Evolutionary conservation across 2,888 invertebrate genomes (phyloP).

Genomic region (Odiellus spinosus): DNA sequence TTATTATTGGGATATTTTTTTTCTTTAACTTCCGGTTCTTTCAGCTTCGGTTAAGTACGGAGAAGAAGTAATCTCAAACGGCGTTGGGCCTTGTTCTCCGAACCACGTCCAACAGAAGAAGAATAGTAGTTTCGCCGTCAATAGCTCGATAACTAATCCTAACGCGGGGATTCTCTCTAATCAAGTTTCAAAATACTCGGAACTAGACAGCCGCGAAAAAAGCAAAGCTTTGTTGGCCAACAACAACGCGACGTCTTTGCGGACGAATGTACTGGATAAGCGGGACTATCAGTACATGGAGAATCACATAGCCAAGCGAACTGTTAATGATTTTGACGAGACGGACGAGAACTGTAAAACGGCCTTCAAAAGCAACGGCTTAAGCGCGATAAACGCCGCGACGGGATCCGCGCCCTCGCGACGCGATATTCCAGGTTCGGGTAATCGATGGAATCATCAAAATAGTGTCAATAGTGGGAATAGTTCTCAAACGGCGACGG

Average conservation of each 20-base stretch:
- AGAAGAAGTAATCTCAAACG: slow-evolving; percentile 32
- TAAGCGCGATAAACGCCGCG: background rate
- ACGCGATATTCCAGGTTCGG: slow-evolving; percentile 29
- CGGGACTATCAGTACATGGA: slow-evolving; percentile 32
- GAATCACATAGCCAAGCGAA: slow-evolving; percentile 22
- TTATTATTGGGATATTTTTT: too few species aligned
- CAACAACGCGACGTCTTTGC: background rate
- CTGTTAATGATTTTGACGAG: slow-evolving; percentile 34
- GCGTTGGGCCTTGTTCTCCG: slow-evolving; percentile 21
- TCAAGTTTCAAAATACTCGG: slow-evolving; percentile 13
- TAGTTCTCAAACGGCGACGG: background rate
- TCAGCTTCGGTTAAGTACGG: slow-evolving; percentile 4
- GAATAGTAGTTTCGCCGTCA: slow-evolving; percentile 12
- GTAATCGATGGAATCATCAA: slow-evolving; percentile 6
- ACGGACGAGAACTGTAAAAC: slow-evolving; percentile 27
- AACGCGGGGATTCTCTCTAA: slow-evolving; percentile 2
- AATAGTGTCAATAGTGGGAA: slow-evolving; percentile 12
- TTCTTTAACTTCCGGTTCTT: too few species aligned
- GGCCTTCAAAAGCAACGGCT: slow-evolving; percentile 11
- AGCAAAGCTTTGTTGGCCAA: slow-evolving; percentile 10
- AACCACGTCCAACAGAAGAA: slow-evolving; percentile 18
- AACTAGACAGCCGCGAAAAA: slow-evolving; percentile 16
- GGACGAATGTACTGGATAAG: slow-evolving; percentile 8
- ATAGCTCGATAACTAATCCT: slow-evolving; percentile 3
- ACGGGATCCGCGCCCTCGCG: background rate